Percentiles rank a stretch among this genome's conserved stretches.
These are phyloP conservation scores for Hyles vespertilio DNA, from an alignment of 1,140 invertebrate genomes.

Conservation along the genomic window DNA sequence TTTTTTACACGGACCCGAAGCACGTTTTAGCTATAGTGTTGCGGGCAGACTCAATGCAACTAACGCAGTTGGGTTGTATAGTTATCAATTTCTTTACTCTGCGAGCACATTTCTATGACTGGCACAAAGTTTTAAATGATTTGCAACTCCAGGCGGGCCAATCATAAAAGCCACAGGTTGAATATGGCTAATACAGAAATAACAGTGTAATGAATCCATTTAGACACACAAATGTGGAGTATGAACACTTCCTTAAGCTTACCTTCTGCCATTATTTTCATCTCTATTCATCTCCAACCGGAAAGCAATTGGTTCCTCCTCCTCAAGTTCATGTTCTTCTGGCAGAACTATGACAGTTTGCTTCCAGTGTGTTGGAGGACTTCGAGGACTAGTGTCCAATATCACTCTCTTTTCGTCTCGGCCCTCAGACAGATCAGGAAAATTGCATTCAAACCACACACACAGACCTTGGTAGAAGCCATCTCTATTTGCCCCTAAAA, in stretches of 20 bases:
- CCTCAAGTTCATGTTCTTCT: slow-evolving; percentile 73
- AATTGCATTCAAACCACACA: slow-evolving; percentile 80
- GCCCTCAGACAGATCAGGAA: slow-evolving; percentile 58
- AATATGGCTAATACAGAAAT: too few species aligned
- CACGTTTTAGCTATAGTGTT: too few species aligned
- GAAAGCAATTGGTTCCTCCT: slow-evolving; percentile 81
- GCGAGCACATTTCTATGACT: too few species aligned
- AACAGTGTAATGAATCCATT: too few species aligned
- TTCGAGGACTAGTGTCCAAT: slow-evolving; percentile 85
- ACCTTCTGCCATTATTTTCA: slow-evolving; percentile 44
- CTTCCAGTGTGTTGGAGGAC: slow-evolving; percentile 95
- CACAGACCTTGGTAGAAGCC: slow-evolving; percentile 85
- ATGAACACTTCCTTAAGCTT: background rate
- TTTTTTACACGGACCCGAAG: too few species aligned
- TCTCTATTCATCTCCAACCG: slow-evolving; percentile 78
- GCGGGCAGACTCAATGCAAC: too few species aligned
- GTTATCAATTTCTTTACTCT: too few species aligned
- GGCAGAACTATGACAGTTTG: slow-evolving; percentile 92
- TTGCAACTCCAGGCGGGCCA: too few species aligned
- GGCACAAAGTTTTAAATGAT: too few species aligned
- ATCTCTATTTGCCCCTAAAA: slow-evolving; percentile 70
- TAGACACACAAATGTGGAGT: too few species aligned
- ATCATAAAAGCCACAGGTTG: too few species aligned
- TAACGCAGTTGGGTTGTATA: too few species aligned
- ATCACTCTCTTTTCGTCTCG: slow-evolving; percentile 60